These are phyloP conservation scores for Sebastes wilsoni DNA, from an alignment of 2,797 vertebrate genomes.

Conservation along the genomic window DNA sequence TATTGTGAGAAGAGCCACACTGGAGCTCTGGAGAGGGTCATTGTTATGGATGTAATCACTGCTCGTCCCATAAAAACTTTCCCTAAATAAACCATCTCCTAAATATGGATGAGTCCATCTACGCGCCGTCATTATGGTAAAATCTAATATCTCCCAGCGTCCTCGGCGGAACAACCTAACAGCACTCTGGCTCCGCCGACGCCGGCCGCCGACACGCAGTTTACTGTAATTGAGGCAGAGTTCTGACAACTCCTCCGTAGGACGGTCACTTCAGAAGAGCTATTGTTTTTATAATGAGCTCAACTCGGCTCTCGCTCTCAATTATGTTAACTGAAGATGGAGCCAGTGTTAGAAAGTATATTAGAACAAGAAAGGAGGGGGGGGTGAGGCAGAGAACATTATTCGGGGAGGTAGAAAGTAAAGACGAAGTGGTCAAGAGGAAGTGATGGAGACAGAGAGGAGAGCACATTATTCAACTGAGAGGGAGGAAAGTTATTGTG, in stretches of 20 bases:
- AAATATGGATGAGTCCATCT: slow-evolving; percentile 32
- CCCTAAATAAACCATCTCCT: slow-evolving; percentile 7
- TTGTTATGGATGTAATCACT: slow-evolving; percentile 11
- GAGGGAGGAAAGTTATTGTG: slow-evolving; percentile 3
- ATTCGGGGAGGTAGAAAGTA: background rate
- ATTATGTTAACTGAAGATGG: background rate
- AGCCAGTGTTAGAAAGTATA: background rate
- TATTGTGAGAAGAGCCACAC: background rate
- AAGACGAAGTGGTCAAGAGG: background rate
- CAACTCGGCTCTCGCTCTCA: background rate
- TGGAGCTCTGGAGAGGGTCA: background rate
- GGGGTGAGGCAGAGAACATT: background rate
- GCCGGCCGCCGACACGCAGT: background rate
- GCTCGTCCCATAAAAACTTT: background rate
- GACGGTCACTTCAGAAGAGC: background rate
- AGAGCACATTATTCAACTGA: background rate
- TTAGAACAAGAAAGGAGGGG: background rate
- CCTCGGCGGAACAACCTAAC: slow-evolving; percentile 6
- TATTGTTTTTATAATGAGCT: slow-evolving; percentile 42
- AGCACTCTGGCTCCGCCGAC: background rate
- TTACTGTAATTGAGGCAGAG: slow-evolving; percentile 23
- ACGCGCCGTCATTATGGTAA: slow-evolving; percentile 1
- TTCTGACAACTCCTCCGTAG: slow-evolving; percentile 13
- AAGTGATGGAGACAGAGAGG: slow-evolving; percentile 10
- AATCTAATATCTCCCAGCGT: slow-evolving; percentile 10